These are phyloP conservation scores for Platyrinchus mystaceus DNA, from an alignment of 2,797 vertebrate genomes.

Conservation along the genomic window DNA sequence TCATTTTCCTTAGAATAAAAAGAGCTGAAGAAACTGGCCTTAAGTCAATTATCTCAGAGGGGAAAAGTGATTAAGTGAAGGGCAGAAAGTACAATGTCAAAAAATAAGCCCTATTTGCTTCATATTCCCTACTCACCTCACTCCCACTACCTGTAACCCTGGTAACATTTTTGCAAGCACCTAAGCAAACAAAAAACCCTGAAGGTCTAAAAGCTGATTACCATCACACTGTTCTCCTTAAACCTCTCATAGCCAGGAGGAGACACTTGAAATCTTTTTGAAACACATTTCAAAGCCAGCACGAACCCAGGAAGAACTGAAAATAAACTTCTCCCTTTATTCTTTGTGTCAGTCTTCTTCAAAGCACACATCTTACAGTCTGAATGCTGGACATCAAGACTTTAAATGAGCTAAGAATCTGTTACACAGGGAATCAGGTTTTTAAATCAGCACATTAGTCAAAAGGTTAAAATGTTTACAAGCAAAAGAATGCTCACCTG, in stretches of 20 bases:
- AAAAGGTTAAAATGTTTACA: neutral
- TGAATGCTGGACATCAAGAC: neutral
- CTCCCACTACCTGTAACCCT: neutral
- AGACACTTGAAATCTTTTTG: neutral
- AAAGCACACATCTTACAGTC: neutral
- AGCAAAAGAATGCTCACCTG: constrained; percentile 77
- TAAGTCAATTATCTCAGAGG: neutral
- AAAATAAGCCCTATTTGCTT: neutral
- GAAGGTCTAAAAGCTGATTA: neutral
- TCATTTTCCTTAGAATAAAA: neutral
- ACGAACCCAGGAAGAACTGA: neutral
- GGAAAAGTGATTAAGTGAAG: neutral
- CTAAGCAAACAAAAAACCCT: neutral
- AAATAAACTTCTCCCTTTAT: neutral
- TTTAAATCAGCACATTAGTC: neutral
- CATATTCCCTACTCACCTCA: neutral
- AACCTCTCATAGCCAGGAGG: neutral
- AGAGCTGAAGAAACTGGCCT: neutral
- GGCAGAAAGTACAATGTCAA: neutral
- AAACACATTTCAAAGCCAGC: neutral
- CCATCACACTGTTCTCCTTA: neutral
- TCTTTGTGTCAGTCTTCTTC: neutral
- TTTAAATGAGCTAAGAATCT: neutral
- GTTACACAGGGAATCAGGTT: neutral
- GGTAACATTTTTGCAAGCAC: neutral